A percentile compares a stretch with the other conserved stretches of the same genome.
Conservation (phyloP, 1,140 invertebrate species). For the Nomia melanderi region DNA sequence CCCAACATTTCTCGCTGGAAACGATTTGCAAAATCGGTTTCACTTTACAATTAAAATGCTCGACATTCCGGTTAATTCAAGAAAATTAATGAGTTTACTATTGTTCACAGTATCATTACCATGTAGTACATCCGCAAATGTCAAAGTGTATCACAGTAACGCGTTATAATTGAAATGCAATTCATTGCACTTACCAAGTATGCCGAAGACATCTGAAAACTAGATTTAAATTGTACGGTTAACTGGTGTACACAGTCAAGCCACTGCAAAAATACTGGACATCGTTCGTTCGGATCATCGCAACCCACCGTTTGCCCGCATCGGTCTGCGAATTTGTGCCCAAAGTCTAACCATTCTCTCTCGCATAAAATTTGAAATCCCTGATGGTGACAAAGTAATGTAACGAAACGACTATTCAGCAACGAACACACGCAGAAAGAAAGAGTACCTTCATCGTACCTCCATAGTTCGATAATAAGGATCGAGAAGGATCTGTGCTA, state of each 20-base stretch:
- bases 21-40: no score
- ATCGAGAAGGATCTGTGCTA: conserved; percentile 95
- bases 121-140: no score
- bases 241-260: conserved; percentile 98
- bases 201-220: conserved; percentile 96
- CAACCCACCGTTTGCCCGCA: conserved; percentile 92
- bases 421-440: conserved; percentile 6
- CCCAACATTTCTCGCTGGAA: no score
- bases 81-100: no score
- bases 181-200: conserved; percentile 91
- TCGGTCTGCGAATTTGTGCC: conserved; percentile 97
- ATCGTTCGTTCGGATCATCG: conserved; percentile 94
- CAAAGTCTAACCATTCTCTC: conserved; percentile 97
- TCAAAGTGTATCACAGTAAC: no score
- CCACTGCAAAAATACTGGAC: conserved; percentile 99
- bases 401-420: conserved; percentile 12
- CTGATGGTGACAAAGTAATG: conserved; percentile 75
- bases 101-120: no score
- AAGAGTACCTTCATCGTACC: conserved; percentile 79
- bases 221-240: conserved; percentile 92
- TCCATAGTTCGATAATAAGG: conserved; percentile 95
- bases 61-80: no score
- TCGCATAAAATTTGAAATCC: conserved; percentile 96
- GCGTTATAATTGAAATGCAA: no score
- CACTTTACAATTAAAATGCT: no score